Evolutionary conservation across 2,113 vertebrate genomes (phyloP).

Genomic region (Hemicordylus capensis): DNA sequence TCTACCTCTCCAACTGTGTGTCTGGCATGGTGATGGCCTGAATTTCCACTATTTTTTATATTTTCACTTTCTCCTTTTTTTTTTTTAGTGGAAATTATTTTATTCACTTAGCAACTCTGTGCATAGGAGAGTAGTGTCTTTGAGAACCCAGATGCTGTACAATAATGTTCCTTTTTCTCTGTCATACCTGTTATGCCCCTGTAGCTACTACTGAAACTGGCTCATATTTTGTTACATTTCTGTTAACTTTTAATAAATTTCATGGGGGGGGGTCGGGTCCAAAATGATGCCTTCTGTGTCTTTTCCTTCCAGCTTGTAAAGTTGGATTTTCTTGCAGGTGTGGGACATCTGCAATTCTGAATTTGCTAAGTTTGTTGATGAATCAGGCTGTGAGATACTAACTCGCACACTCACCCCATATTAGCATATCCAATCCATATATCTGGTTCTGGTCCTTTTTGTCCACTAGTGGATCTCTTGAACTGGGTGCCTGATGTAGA

Average conservation of each 20-base stretch:
- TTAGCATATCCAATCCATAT: not conserved
- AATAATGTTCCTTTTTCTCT: not conserved
- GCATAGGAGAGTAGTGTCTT: not conserved
- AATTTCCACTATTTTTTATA: not conserved
- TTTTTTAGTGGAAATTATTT: not conserved
- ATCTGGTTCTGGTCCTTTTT: too few species aligned
- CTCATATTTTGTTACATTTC: constrained; percentile 15
- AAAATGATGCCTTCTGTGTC: not conserved
- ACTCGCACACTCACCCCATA: not conserved
- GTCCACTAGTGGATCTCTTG: not conserved
- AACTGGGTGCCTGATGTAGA: not conserved
- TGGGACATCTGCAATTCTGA: not conserved
- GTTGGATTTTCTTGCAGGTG: not conserved
- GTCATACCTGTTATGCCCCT: not conserved
- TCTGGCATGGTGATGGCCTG: not conserved
- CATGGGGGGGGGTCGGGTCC: not conserved
- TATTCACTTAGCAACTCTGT: not conserved
- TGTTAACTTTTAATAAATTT: constrained; percentile 33
- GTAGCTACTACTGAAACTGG: not conserved
- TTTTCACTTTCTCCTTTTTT: not conserved
- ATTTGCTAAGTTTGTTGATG: not conserved
- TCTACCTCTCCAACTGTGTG: constrained; percentile 13
- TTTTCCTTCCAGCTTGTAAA: not conserved
- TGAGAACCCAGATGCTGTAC: not conserved
- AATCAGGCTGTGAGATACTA: not conserved